These are phyloP conservation scores for Poliocrania exsul DNA, from an alignment of 2,797 vertebrate species.

Conservation along the genomic window DNA sequence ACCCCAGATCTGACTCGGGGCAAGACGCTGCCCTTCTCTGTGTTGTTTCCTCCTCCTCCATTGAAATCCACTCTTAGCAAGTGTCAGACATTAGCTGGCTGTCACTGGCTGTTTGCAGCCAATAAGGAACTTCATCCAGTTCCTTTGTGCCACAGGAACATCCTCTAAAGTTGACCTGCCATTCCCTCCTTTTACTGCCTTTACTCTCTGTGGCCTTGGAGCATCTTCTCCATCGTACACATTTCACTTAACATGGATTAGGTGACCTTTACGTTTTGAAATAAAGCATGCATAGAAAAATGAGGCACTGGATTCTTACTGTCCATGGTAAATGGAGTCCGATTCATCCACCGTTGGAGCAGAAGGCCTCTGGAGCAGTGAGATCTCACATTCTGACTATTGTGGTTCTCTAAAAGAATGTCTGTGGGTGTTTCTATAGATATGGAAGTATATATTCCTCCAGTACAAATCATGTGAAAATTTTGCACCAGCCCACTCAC, in stretches of 20 bases:
- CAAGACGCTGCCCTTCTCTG: background rate
- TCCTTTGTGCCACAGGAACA: background rate
- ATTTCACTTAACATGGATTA: background rate
- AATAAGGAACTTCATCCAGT: background rate
- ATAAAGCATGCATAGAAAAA: background rate
- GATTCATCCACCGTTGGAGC: background rate
- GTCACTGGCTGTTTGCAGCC: background rate
- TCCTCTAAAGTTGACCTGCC: background rate
- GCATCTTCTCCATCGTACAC: background rate
- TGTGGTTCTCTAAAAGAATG: conserved; percentile 31
- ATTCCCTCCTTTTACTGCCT: background rate
- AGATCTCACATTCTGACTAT: background rate
- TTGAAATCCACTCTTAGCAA: background rate
- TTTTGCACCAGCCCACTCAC: conserved; percentile 42
- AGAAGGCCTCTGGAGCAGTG: background rate
- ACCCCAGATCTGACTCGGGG: background rate
- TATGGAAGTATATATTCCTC: conserved; percentile 42
- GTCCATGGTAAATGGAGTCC: background rate
- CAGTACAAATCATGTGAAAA: conserved; percentile 29
- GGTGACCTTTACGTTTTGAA: conserved; percentile 9
- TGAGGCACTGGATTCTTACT: background rate
- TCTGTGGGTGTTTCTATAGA: conserved; percentile 37
- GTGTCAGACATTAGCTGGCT: background rate
- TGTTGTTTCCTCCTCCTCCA: background rate
- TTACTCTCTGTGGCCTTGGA: background rate